Percentiles rank a stretch among this genome's conserved stretches.
Conservation (phyloP, 1,140 invertebrate species). For the Camponotus floridanus region DNA sequence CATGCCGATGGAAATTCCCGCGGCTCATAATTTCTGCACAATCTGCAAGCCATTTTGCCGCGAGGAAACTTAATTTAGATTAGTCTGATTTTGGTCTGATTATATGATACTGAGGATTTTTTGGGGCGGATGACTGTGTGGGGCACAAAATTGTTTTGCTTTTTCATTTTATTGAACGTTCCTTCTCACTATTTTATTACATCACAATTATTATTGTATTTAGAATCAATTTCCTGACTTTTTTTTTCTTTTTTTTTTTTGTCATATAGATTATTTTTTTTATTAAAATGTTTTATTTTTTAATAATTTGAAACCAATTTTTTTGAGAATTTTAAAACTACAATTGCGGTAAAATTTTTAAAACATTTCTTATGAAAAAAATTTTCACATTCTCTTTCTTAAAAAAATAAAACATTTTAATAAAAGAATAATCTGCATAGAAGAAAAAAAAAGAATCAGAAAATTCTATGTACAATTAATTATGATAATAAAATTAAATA, state of each 20-base stretch:
- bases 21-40: conserved; percentile 75
- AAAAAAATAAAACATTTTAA: not conserved
- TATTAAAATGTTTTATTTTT: too few species aligned
- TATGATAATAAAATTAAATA: too few species aligned
- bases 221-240: too few species aligned
- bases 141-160: not conserved
- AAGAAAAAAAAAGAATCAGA: not conserved
- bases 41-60: conserved; percentile 70
- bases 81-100: conserved; percentile 73
- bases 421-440: not conserved
- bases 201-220: too few species aligned
- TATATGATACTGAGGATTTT: conserved; percentile 67
- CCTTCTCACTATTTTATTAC: not conserved
- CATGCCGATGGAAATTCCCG: conserved; percentile 75
- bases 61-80: conserved; percentile 77
- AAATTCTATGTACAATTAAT: not conserved
- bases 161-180: not conserved
- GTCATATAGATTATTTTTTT: too few species aligned
- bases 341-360: not conserved
- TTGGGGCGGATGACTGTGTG: not conserved
- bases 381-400: too few species aligned
- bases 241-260: too few species aligned
- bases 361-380: too few species aligned
- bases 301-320: too few species aligned
- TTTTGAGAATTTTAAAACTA: not conserved